Base-by-base conservation (phyloP, 2,888 invertebrate genomes). In the Myopa tessellatipennis region DNA sequence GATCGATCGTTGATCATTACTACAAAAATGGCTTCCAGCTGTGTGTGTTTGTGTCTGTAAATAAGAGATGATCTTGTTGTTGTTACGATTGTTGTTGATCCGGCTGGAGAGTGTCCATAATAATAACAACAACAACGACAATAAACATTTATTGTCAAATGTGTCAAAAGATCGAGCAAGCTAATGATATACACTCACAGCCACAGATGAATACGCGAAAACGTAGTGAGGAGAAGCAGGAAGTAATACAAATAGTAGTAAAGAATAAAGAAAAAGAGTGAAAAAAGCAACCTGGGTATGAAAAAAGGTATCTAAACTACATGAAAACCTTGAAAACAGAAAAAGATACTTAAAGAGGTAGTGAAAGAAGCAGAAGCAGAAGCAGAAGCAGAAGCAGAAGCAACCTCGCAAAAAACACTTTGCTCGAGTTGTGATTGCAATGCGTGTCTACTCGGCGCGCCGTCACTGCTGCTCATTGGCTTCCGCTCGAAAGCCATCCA, bases 351-450 rank as follows among this genome's bases (percentile, higher is more conserved):
- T 5, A 55, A 55, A 55, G 16, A n/a, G n/a, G 55, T 16, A 55
- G 55, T 5, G 5, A 55, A 10, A 55, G 8, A n/a, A 55, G 10
- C 52, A 69, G 34, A 18, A 7, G 26, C 34, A 26, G 26, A 26
- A 26, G 26, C 26, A 26, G 26, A 26, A 26, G 26, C 26, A 26
- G 26, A 26, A 26, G 26, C 26, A 26, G 26, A 1, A 2, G 26
- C 26, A 36, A 34, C 45, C 36, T 12, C 16, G 34, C 36, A 7
- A 74, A 16, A 80, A 79, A 80, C 79, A 77, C 79, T 81, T 80
- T 81, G 81, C 81, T 80, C 81, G 80, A 80, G 74, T 80, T 82
- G 80, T 80, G 81, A 81, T 81, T 82, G 78, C 77, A 71, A 71
- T 61, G 74, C 75, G 74, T 79, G 74, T 79, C 67, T 65, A 73